phyloP scores from a whole-genome alignment of 1,140 invertebrate species.

The Campoletis sonorensis region DNA sequence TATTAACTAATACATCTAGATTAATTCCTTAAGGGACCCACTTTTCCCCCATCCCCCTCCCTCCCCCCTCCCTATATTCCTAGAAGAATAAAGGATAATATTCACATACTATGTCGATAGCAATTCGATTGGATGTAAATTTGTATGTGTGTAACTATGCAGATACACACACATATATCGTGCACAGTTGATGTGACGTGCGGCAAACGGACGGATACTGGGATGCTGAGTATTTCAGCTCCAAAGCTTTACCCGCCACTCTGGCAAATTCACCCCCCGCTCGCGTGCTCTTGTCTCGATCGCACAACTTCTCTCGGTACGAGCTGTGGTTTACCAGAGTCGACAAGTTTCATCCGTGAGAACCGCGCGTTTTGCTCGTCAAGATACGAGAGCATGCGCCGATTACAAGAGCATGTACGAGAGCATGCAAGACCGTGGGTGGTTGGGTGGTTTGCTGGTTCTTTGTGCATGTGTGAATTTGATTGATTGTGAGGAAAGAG shows the following conservation, averaged over 20 bases:
- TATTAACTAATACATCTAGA: no score
- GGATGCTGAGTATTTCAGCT: background rate
- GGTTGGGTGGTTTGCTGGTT: no score
- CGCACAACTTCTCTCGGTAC: background rate
- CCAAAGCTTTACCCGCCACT: background rate
- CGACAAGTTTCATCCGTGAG: no score
- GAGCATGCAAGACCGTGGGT: no score
- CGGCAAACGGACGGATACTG: background rate
- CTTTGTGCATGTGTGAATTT: no score
- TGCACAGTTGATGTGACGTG: background rate
- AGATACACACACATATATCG: background rate
- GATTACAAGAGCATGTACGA: no score
- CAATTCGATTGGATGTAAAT: background rate
- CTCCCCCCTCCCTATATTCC: no score
- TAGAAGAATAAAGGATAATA: background rate
- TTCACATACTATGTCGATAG: background rate
- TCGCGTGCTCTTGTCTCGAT: background rate
- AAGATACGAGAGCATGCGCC: no score
- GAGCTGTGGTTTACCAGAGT: background rate
- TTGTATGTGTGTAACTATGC: background rate
- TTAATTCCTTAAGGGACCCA: no score
- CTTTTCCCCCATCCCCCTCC: no score
- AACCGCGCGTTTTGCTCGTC: no score
- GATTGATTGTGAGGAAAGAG: no score
- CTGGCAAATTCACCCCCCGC: background rate